Conservation (phyloP, 2,797 vertebrate species). For the Lycodopsis pacificus region DNA sequence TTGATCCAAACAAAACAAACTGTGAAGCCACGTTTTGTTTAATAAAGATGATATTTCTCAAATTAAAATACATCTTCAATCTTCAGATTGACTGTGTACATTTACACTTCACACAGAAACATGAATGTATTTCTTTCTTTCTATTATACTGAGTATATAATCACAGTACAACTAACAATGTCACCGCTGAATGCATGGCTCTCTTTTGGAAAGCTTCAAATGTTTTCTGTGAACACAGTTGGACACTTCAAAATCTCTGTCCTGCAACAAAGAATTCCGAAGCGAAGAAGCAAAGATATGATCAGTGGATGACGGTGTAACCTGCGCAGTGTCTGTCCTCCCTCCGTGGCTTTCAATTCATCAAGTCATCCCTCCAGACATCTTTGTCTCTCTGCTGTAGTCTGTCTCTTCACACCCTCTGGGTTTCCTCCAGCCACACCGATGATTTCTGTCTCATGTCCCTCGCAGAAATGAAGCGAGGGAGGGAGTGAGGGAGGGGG, state of each 20-base stretch:
- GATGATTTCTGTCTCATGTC: constrained; percentile 57
- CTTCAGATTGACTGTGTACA: background rate
- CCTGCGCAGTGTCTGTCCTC: constrained; percentile 41
- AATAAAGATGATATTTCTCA: background rate
- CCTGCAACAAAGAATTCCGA: constrained; percentile 33
- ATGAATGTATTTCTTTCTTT: too few relatives aligned
- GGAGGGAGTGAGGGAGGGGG: constrained; percentile 5
- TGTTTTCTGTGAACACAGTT: constrained; percentile 12
- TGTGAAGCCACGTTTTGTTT: background rate
- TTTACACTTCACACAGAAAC: background rate
- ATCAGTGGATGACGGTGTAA: constrained; percentile 23
- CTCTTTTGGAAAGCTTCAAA: constrained; percentile 1
- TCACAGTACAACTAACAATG: background rate
- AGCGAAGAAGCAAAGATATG: constrained; percentile 15
- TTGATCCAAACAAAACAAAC: background rate
- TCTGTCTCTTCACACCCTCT: constrained; percentile 45
- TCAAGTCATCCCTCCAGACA: constrained; percentile 59
- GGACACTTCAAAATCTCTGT: background rate
- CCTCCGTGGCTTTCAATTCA: constrained; percentile 31
- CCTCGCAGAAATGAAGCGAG: constrained; percentile 40
- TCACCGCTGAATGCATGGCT: background rate
- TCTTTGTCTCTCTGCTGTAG: constrained; percentile 27
- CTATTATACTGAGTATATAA: too few relatives aligned
- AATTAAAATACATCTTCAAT: too few relatives aligned
- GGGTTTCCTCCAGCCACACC: constrained; percentile 45